phyloP scores from a whole-genome alignment of 35 echinoderm and acorn worm species.

The Acanthaster planci region DNA sequence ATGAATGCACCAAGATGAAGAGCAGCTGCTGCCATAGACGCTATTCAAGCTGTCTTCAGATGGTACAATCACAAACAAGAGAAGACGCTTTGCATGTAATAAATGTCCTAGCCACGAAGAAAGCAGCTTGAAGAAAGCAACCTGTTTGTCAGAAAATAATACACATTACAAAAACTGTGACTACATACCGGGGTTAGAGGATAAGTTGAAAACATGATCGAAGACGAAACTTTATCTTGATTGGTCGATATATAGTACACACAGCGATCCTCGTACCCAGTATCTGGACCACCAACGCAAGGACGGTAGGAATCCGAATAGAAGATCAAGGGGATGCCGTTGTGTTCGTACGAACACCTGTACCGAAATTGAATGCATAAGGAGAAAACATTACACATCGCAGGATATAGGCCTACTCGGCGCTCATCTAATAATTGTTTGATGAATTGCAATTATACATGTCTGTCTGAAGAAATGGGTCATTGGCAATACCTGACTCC shows the following conservation, averaged over 20 bases:
- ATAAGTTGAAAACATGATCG: constrained; percentile 6
- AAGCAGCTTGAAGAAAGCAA: too few relatives aligned
- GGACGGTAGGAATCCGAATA: constrained; percentile 27
- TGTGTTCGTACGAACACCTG: constrained; percentile 46
- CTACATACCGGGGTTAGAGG: background rate
- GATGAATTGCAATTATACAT: too few relatives aligned
- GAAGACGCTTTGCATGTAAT: too few relatives aligned
- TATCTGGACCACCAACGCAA: constrained; percentile 33
- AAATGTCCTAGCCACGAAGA: too few relatives aligned
- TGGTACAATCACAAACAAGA: too few relatives aligned
- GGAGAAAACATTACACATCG: background rate
- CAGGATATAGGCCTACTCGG: background rate
- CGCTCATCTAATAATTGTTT: background rate
- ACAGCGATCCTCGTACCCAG: constrained; percentile 60
- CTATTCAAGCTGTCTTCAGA: too few relatives aligned
- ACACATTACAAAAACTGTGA: too few relatives aligned
- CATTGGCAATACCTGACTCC: constrained; percentile 41
- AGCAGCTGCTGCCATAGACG: too few relatives aligned
- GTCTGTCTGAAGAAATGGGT: too few relatives aligned
- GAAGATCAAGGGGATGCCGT: background rate
- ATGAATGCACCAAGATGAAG: too few relatives aligned
- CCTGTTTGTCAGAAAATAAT: background rate
- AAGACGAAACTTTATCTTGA: background rate
- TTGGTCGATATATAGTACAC: background rate
- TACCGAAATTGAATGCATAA: constrained; percentile 11